Conservation (phyloP, 2,888 invertebrate genomes). For the Sesia bembeciformis region DNA sequence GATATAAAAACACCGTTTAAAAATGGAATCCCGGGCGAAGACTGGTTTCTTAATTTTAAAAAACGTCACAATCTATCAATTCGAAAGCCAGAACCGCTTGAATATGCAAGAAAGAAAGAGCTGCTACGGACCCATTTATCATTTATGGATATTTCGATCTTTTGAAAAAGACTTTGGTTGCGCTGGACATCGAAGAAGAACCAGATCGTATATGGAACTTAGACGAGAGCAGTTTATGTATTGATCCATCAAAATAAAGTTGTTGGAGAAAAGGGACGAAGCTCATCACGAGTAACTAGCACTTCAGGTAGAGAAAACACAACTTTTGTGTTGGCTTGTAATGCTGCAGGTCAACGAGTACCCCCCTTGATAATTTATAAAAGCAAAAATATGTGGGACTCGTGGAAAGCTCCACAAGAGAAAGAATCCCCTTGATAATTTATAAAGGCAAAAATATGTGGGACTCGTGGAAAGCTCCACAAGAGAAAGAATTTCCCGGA, state of each 20-base stretch:
- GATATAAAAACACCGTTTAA: not conserved
- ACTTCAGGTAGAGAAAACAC: slow-evolving; percentile 1
- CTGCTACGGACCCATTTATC: slow-evolving; percentile 2
- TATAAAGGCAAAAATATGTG: too few relatives aligned
- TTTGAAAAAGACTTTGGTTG: too few relatives aligned
- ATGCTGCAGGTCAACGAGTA: not conserved
- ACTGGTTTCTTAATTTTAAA: slow-evolving; percentile 2
- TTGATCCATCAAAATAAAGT: not conserved
- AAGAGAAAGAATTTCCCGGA: slow-evolving; percentile 3
- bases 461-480: not conserved
- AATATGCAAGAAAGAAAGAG: slow-evolving; percentile 2
- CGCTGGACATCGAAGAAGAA: not conserved
- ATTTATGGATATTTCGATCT: not conserved
- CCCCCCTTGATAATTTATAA: not conserved
- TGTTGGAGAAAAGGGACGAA: not conserved
- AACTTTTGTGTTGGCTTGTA: slow-evolving; percentile 1
- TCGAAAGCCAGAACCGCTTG: slow-evolving; percentile 2
- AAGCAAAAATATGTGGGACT: slow-evolving; percentile 1
- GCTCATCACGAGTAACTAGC: not conserved
- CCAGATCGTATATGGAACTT: not conserved
- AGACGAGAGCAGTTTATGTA: not conserved
- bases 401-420: not conserved
- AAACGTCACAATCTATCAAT: slow-evolving; percentile 2
- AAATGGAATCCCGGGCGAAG: not conserved
- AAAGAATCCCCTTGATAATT: too few relatives aligned